Evolutionary conservation across 2,888 invertebrate genomes (phyloP).

Genomic region (Cantharis flavilabris): DNA sequence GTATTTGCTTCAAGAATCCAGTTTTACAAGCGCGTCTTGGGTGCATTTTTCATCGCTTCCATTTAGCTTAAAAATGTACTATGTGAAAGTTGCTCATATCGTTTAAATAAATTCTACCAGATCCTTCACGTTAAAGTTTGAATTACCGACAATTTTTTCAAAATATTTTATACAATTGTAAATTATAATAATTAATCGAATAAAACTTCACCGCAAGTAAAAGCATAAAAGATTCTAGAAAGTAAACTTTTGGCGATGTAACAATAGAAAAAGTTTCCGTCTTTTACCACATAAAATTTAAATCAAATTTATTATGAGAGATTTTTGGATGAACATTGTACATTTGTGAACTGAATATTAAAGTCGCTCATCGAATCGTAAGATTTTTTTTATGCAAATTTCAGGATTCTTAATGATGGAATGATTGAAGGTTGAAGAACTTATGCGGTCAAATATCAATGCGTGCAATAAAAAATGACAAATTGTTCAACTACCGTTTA

Average conservation of each 20-base stretch:
- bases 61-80: constrained; percentile 1
- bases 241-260: not conserved
- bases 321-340: not conserved
- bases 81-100: constrained; percentile 23
- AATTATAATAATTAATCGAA: not conserved
- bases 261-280: not conserved
- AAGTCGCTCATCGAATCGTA: not conserved
- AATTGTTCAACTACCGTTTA: constrained; percentile 25
- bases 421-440: constrained; percentile 18
- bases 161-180: not conserved
- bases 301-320: not conserved
- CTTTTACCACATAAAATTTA: not conserved
- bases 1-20: constrained; percentile 7
- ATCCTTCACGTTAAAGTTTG: not conserved
- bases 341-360: not conserved
- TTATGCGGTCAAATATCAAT: constrained; percentile 10
- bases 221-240: not conserved
- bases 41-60: not conserved
- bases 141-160: not conserved
- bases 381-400: not conserved
- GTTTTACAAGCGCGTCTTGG: constrained; percentile 11
- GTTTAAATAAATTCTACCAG: not conserved
- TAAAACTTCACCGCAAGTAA: not conserved
- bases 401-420: not conserved
- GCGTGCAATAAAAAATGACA: constrained; percentile 9